phyloP scores from a whole-genome alignment of 2,113 vertebrate species.

The Odocoileus virginianus region DNA sequence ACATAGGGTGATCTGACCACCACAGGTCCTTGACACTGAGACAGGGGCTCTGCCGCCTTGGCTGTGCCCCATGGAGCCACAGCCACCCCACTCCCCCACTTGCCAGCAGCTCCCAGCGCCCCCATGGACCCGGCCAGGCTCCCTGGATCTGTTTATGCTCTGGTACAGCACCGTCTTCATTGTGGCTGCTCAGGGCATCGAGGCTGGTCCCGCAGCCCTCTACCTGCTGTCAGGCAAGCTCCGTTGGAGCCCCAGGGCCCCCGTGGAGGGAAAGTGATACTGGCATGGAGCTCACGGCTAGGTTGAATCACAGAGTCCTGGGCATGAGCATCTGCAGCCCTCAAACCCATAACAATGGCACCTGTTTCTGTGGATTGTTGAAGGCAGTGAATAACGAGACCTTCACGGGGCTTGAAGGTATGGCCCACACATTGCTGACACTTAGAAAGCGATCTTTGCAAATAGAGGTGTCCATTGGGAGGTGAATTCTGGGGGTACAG shows the following conservation, averaged over 20 bases:
- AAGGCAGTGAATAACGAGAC: neutral
- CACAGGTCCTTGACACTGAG: neutral
- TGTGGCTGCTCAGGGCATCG: neutral
- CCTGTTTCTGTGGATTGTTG: too few relatives aligned
- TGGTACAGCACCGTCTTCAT: fast-evolving
- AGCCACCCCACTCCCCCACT: neutral
- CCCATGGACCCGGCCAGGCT: neutral
- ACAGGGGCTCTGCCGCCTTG: too few relatives aligned
- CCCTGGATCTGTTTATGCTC: neutral
- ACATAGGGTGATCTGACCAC: neutral
- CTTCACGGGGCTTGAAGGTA: neutral
- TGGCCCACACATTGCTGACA: too few relatives aligned
- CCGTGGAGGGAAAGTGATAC: neutral
- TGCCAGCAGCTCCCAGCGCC: neutral
- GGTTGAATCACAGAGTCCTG: neutral
- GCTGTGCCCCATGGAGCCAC: neutral
- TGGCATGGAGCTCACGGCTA: neutral
- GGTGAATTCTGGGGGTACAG: neutral
- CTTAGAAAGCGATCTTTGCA: neutral
- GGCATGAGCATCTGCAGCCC: neutral
- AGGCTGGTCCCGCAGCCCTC: neutral
- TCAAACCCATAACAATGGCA: fast-evolving
- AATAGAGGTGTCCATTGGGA: fast-evolving
- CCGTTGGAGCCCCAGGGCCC: neutral
- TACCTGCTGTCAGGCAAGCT: fast-evolving